These are phyloP conservation scores for Melanostigma gelatinosum DNA, from an alignment of 2,113 vertebrate genomes.

Conservation along the genomic window DNA sequence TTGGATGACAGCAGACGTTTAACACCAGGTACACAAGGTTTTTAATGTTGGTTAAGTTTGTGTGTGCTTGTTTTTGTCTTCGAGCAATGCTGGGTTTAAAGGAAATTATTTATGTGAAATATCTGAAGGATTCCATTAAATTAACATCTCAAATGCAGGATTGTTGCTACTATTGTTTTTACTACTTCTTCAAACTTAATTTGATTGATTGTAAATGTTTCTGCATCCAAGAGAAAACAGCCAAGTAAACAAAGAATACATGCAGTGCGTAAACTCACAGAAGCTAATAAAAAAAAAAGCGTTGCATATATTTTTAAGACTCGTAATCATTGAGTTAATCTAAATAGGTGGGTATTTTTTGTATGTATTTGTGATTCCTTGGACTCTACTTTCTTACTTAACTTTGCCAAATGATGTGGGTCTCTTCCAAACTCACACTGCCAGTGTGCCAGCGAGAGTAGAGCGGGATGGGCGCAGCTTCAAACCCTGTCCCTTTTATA, in stretches of 20 bases:
- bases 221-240: not conserved
- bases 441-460: no score
- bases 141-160: not conserved
- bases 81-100: not conserved
- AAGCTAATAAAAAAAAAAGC: not conserved
- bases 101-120: not conserved
- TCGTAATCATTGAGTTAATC: not conserved
- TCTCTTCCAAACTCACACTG: no score
- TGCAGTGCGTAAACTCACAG: not conserved
- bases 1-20: conserved; percentile 14
- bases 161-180: not conserved
- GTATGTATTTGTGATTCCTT: not conserved
- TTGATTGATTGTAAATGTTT: not conserved
- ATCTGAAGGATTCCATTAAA: not conserved
- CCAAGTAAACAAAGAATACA: not conserved
- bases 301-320: not conserved
- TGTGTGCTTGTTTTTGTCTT: not conserved
- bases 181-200: not conserved
- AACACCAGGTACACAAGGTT: conserved; percentile 34
- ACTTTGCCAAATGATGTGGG: not conserved
- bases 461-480: no score
- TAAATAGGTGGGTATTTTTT: not conserved
- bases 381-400: not conserved
- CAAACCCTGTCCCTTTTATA: no score
- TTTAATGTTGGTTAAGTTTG: not conserved